Evolutionary conservation across 2,113 vertebrate species (phyloP).

Genomic region (Rhabdornis inornatus): DNA sequence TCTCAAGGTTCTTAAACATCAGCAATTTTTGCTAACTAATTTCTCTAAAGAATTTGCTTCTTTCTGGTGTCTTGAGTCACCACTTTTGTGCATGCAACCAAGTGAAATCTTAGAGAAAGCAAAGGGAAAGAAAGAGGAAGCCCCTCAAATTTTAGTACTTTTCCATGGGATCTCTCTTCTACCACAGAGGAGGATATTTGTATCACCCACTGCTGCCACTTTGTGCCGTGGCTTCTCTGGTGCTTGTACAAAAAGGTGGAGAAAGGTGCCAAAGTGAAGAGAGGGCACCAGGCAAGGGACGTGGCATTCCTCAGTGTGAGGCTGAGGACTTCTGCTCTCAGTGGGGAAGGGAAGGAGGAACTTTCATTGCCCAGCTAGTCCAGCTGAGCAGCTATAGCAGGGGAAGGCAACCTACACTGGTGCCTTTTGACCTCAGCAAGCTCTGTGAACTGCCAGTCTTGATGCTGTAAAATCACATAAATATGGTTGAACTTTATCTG

Average conservation of each 20-base stretch:
- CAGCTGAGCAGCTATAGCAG: background rate
- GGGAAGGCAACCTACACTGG: background rate
- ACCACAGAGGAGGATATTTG: background rate
- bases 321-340: background rate
- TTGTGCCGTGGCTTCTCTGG: background rate
- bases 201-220: background rate
- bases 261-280: background rate
- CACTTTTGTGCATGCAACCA: background rate
- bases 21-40: background rate
- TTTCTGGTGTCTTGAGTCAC: background rate
- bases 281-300: background rate
- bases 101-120: background rate
- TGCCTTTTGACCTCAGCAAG: background rate
- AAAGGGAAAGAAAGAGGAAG: background rate
- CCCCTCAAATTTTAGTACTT: background rate
- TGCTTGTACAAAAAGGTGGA: background rate
- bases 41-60: background rate
- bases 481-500: background rate
- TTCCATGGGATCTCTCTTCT: background rate
- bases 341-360: background rate
- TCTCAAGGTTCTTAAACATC: background rate
- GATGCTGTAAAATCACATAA: background rate
- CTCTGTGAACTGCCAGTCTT: background rate
- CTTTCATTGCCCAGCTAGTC: background rate
- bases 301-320: background rate